These are phyloP conservation scores for Lithophane socia DNA, from an alignment of 2,888 invertebrate species.

Conservation along the genomic window DNA sequence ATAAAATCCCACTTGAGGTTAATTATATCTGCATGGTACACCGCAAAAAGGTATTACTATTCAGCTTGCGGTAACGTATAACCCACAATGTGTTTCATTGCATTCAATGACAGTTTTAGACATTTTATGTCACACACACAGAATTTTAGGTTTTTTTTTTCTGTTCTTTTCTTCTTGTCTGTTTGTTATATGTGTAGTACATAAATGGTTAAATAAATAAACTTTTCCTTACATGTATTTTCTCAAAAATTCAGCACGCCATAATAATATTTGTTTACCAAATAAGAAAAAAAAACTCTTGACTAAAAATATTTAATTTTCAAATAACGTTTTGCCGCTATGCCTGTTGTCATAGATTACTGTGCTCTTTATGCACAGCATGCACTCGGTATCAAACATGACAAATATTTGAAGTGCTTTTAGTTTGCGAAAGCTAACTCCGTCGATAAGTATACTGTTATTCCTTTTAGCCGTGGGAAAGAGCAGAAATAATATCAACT, in stretches of 20 bases:
- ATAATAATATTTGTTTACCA: neutral
- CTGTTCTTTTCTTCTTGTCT: no score
- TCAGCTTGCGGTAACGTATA: slow-evolving; percentile 44
- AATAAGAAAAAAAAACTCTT: neutral
- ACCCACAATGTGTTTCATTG: slow-evolving; percentile 33
- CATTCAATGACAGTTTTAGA: slow-evolving; percentile 5
- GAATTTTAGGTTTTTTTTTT: no score
- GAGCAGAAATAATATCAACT: no score
- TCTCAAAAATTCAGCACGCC: neutral
- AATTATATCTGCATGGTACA: slow-evolving; percentile 20
- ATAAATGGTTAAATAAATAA: no score
- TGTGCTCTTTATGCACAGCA: slow-evolving; percentile 28
- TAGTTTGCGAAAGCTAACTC: slow-evolving; percentile 23
- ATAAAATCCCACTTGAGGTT: slow-evolving; percentile 27
- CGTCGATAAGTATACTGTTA: slow-evolving; percentile 24
- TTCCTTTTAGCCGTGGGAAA: slow-evolving; percentile 16
- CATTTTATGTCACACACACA: neutral
- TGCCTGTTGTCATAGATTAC: neutral
- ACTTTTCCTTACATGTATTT: neutral
- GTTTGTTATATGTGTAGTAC: no score
- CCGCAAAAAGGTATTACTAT: slow-evolving; percentile 48
- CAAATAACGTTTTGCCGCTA: neutral
- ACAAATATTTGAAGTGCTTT: slow-evolving; percentile 39
- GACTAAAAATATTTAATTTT: neutral
- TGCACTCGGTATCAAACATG: slow-evolving; percentile 23